Conservation (phyloP, 1,140 invertebrate species). For the Drosophila rhopaloa region DNA sequence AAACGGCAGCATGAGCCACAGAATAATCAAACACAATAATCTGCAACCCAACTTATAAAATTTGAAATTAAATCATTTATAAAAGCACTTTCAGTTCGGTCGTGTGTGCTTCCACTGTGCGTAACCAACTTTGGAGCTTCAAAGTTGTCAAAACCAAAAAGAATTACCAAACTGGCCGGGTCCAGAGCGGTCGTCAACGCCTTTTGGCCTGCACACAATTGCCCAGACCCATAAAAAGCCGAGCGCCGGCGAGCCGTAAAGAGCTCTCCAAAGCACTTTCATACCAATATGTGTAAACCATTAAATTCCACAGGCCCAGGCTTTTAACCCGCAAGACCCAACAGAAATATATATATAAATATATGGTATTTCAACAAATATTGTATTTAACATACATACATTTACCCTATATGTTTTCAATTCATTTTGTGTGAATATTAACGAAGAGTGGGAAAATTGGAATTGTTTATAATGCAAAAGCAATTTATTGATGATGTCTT, state of each 20-base stretch:
- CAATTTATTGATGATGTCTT: constrained; percentile 69
- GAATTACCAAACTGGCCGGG: constrained; percentile 30
- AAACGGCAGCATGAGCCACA: too few species aligned
- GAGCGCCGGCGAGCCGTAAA: constrained; percentile 37
- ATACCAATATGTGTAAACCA: constrained; percentile 39
- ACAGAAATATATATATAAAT: constrained; percentile 21
- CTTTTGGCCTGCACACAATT: constrained; percentile 41
- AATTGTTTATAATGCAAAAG: constrained; percentile 64
- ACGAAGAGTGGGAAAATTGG: constrained; percentile 20
- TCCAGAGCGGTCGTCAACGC: constrained; percentile 43
- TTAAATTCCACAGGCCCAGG: constrained; percentile 36
- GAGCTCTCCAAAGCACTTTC: constrained; percentile 48
- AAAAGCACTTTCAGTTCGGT: not conserved
- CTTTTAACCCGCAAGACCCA: constrained; percentile 20
- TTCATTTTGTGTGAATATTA: constrained; percentile 59
- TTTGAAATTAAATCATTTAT: not conserved
- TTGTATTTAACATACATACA: constrained; percentile 33
- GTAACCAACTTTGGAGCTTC: constrained; percentile 3
- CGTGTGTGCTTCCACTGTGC: constrained; percentile 7
- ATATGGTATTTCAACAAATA: constrained; percentile 34
- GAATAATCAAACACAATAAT: not conserved
- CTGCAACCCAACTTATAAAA: not conserved
- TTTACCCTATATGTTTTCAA: constrained; percentile 55
- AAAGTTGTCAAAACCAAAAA: constrained; percentile 44
- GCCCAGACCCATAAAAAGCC: constrained; percentile 38